A percentile compares a stretch with the other conserved stretches of the same genome.
These are phyloP conservation scores for Ptychoptera albimana DNA, from an alignment of 2,888 invertebrate genomes.

Conservation along the genomic window DNA sequence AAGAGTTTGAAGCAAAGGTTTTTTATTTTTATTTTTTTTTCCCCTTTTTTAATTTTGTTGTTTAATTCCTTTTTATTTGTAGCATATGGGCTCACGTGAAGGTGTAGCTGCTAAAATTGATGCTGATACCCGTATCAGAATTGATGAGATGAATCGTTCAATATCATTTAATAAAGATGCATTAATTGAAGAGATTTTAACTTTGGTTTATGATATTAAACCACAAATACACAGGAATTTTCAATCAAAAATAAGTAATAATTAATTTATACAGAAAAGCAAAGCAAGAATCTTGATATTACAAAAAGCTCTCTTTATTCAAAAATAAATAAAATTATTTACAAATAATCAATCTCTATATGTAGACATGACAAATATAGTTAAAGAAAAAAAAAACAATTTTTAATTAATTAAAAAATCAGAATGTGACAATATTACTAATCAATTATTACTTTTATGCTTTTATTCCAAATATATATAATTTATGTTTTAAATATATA, in stretches of 20 bases:
- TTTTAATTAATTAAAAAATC: too few relatives aligned
- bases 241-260: constrained; percentile 23
- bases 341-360: too few relatives aligned
- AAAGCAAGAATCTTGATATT: too few relatives aligned
- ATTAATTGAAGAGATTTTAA: constrained; percentile 63
- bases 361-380: too few relatives aligned
- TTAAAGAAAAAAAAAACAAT: too few relatives aligned
- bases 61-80: constrained; percentile 7
- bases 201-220: constrained; percentile 71
- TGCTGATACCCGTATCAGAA: constrained; percentile 58
- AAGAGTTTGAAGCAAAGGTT: constrained; percentile 75
- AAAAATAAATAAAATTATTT: too few relatives aligned
- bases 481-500: too few relatives aligned
- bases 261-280: too few relatives aligned
- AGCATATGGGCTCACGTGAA: constrained; percentile 83
- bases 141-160: constrained; percentile 66
- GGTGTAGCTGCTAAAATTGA: constrained; percentile 83
- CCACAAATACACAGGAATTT: constrained; percentile 71
- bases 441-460: too few relatives aligned
- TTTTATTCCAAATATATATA: too few relatives aligned
- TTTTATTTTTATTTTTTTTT: constrained; percentile 7
- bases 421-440: too few relatives aligned
- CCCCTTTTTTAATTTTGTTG: not conserved
- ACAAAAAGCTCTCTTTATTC: too few relatives aligned
- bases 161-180: constrained; percentile 51